Evolutionary conservation across 2,888 invertebrate genomes (phyloP).

Genomic region (Nowickia ferox): DNA sequence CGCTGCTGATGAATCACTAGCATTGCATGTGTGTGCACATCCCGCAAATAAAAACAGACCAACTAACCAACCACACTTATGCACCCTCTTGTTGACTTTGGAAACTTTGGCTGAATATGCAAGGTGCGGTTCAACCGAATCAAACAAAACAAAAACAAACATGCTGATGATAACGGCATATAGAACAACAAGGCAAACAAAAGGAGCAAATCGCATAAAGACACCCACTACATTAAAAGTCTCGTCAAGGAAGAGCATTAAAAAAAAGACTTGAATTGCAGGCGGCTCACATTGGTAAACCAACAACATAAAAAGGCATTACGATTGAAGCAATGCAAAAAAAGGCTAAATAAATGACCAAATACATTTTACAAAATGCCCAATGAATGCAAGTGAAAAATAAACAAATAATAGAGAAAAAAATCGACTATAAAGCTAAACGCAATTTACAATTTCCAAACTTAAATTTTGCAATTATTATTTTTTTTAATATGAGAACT

Average conservation of each 20-base stretch:
- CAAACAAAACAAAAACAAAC: conserved; percentile 42
- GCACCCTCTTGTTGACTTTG: conserved; percentile 67
- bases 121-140: conserved; percentile 68
- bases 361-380: conserved; percentile 59
- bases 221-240: conserved; percentile 64
- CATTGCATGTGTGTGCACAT: conserved; percentile 58
- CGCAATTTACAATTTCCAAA: not conserved
- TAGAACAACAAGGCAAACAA: conserved; percentile 42
- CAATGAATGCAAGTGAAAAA: conserved; percentile 72
- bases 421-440: not conserved
- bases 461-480: not conserved
- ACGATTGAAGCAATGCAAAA: conserved; percentile 37
- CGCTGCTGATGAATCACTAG: conserved; percentile 27
- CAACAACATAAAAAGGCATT: conserved; percentile 64
- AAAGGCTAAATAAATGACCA: not conserved
- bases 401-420: conserved; percentile 30
- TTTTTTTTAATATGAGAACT: not conserved
- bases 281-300: conserved; percentile 71
- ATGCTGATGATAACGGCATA: conserved; percentile 64
- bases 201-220: conserved; percentile 59
- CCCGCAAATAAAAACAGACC: not conserved
- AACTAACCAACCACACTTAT: conserved; percentile 56
- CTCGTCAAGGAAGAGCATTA: conserved; percentile 6
- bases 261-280: conserved; percentile 60
- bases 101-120: conserved; percentile 66